Base-by-base conservation (phyloP, 2,888 invertebrate species). In the Spicauda simplicius region DNA sequence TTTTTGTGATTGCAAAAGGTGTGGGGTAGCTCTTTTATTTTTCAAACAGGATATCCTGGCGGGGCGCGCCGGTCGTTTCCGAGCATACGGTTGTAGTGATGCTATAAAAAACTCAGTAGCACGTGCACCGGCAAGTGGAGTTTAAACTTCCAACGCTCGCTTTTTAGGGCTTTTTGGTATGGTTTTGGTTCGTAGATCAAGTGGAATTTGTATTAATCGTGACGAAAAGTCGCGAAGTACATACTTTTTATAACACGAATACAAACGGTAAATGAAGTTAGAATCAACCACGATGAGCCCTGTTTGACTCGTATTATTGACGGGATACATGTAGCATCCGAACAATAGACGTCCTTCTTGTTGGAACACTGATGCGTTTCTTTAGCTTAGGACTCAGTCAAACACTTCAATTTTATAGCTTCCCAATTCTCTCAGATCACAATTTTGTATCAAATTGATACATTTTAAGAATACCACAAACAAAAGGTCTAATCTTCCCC, bases 1-100 rank as follows among this genome's bases (percentile, higher is more conserved):
- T 63, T 63, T 68, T 63, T 63, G 62, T 64, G 48, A 65, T 61
- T 64, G 73, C 71, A 80, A 48, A 83, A 85, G 86, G 88, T 87
- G 88, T 83, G 82, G 86, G 88, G 87, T 85, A 81, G 85, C 78
- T 85, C 86, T 88, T 90, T 90, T 89, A 86, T 90, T 90, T 86
- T 88, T 86, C 80, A 86, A 87, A 91, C 91, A 90, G 90, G 90
- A 91, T 90, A 90, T 91, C 90, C 90, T 90, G 88, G 77, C 80
- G 81, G 84, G 80, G 85, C 78, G 79, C 77, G 81, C 76, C 79
- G 79, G 58, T 64, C 66, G 82, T 86, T 87, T 87, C 88, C 86
- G 83, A 87, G 80, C 84, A 81, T 82, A 85, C 84, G 86, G 84
- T 86, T 88, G 82, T 88, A 85, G 77, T 77, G 50, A 56, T 77